These are phyloP conservation scores for Emmelina monodactyla DNA, from an alignment of 2,888 invertebrate species.

Conservation along the genomic window DNA sequence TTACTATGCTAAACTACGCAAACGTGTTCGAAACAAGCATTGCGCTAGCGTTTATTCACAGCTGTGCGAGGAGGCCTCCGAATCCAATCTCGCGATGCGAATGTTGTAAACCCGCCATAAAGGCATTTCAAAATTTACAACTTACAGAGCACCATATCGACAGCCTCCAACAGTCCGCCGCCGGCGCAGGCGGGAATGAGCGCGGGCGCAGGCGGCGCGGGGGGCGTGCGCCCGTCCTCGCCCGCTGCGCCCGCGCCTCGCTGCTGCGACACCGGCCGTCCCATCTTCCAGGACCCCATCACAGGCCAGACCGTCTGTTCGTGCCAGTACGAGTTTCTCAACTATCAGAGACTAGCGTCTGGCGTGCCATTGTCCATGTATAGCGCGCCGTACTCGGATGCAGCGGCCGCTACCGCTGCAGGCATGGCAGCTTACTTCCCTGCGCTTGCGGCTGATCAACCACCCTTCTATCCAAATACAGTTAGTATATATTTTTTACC, in stretches of 20 bases:
- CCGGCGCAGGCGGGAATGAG: constrained; percentile 68
- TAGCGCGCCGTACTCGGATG: constrained; percentile 79
- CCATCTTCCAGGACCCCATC: constrained; percentile 88
- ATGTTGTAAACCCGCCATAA: constrained; percentile 60
- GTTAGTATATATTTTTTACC: too few species aligned
- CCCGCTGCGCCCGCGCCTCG: constrained; percentile 66
- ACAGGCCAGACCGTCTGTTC: constrained; percentile 90
- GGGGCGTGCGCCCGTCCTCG: constrained; percentile 62
- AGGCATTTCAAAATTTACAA: constrained; percentile 65
- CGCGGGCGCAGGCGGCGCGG: constrained; percentile 58
- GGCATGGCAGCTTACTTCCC: constrained; percentile 90
- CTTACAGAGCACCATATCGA: constrained; percentile 72
- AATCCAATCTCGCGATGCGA: constrained; percentile 39
- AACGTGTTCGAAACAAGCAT: constrained; percentile 21
- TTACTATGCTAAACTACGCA: constrained; percentile 26
- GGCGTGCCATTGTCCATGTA: constrained; percentile 84
- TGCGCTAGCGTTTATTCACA: constrained; percentile 31
- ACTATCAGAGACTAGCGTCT: constrained; percentile 80
- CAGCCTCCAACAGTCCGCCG: constrained; percentile 76
- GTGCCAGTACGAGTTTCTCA: constrained; percentile 88
- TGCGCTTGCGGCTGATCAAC: constrained; percentile 83
- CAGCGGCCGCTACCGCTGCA: constrained; percentile 71
- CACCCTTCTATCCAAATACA: constrained; percentile 84
- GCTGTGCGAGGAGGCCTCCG: constrained; percentile 58
- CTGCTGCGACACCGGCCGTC: constrained; percentile 92